Evolutionary conservation across 64 coral and sea anemone species (phyloP).

Genomic region (Stichodactyla helianthus): DNA sequence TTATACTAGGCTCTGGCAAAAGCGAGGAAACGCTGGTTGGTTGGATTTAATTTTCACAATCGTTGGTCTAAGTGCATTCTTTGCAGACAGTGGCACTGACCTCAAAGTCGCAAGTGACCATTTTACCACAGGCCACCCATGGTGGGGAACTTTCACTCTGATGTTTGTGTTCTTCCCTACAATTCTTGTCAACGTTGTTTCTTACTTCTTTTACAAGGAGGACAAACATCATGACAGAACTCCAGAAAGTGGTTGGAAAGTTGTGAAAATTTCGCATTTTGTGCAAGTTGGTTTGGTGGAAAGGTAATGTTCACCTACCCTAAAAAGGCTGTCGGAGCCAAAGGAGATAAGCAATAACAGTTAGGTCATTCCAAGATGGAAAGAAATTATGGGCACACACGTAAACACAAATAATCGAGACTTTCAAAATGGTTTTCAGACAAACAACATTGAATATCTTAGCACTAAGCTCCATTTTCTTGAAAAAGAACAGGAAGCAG

Average conservation of each 20-base stretch:
- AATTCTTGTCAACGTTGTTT: slow-evolving; percentile 59
- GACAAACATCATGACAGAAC: slow-evolving; percentile 27
- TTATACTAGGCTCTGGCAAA: slow-evolving; percentile 61
- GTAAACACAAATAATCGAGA: no score
- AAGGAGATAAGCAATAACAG: no score
- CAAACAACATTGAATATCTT: no score
- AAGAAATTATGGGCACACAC: no score
- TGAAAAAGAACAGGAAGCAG: no score
- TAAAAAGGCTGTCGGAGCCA: neutral
- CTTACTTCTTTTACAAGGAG: slow-evolving; percentile 83
- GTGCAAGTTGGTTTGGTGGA: slow-evolving; percentile 62
- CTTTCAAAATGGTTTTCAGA: no score
- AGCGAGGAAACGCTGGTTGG: slow-evolving; percentile 74
- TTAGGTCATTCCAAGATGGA: neutral
- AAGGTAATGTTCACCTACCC: slow-evolving; percentile 28
- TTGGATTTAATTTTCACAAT: slow-evolving; percentile 53
- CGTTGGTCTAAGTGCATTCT: slow-evolving; percentile 54
- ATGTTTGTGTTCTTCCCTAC: slow-evolving; percentile 66
- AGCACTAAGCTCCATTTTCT: no score
- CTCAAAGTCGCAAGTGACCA: slow-evolving; percentile 80
- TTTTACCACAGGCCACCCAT: slow-evolving; percentile 34
- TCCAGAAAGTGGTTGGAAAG: slow-evolving; percentile 65
- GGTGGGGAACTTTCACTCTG: slow-evolving; percentile 57
- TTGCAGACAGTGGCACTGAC: slow-evolving; percentile 68
- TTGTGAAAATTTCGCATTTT: slow-evolving; percentile 37